Evolutionary conservation across 2,113 vertebrate species (phyloP), one percentile per base, ranked within the genome.

Genomic region (Carlito syrichta): DNA sequence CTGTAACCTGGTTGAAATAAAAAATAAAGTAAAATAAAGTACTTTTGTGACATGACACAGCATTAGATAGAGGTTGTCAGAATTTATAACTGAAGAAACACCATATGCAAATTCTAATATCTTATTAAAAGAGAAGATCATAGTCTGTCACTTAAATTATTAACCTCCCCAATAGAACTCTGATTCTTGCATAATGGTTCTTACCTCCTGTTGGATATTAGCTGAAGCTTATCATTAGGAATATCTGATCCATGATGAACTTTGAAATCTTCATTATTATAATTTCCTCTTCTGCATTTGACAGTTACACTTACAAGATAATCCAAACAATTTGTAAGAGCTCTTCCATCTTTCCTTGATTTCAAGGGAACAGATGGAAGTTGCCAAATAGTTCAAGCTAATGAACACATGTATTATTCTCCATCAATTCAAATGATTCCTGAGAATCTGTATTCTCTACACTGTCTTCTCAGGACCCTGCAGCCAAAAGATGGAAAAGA

Each of bases 131-230:
- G 81, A 73, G 30, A 81, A 23, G 14, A 95, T 78, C 19, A 73
- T 73, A 90, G 73, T 92, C n/a, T 87, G 45, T 82, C 91, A 88
- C 27, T 96, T 94, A 88, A 96, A 97, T 94, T 87, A 94, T 97
- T 96, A 94, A 94, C 40, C 77, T 88, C 81, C 90, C 58, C 45
- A 86, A 9, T 54, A 91, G 71, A 84, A 94, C 17, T 78, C 38
- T 71, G 81, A 95, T 68, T 79, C 38, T 38, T 88, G 54, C 52
- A 81, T 91, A 94, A 89, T 78, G 14, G 5, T 82, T 89, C 17
- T 87, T 77, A 48, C n/a, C 52, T 84, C 63, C 91, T 85, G 71
- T 74, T 84, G 50, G 86, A 52, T 86, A 81, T 91, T 90, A 96
- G 66, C 81, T 69, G 77, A 11, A 48, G 32, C 81, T 95, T 89